A percentile compares a stretch with the other conserved stretches of the same genome.
phyloP scores from a whole-genome alignment of 2,888 invertebrate species.

The Andrena hattorfiana region DNA sequence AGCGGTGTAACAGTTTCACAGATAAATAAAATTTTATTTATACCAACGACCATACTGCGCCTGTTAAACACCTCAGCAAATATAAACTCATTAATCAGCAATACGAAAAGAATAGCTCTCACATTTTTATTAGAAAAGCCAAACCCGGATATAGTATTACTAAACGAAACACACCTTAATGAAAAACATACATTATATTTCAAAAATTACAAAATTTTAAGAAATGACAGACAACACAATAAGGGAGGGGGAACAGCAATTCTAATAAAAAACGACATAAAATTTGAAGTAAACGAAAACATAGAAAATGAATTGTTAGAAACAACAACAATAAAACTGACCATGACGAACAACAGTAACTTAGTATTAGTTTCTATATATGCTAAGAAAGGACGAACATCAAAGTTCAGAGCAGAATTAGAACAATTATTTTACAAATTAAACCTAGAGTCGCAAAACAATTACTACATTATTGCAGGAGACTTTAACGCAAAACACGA shows the following conservation, averaged over 20 bases:
- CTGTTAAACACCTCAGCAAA: too few species aligned
- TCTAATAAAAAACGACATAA: neutral
- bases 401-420: conserved; percentile 6
- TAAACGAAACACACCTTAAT: neutral
- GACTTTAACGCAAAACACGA: conserved; percentile 6
- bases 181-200: neutral
- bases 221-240: neutral
- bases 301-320: neutral
- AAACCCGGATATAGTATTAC: conserved; percentile 1
- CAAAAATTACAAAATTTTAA: conserved; percentile 10
- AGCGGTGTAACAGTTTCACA: too few species aligned
- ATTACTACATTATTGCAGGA: conserved; percentile 6
- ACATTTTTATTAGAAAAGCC: neutral
- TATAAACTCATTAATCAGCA: conserved; percentile 16
- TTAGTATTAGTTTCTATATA: neutral
- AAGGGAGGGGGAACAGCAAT: neutral
- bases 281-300: neutral
- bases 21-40: too few species aligned
- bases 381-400: neutral
- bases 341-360: neutral
- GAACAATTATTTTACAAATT: neutral
- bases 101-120: conserved; percentile 12
- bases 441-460: neutral
- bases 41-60: too few species aligned
- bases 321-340: neutral